Evolutionary conservation across 2,888 invertebrate genomes (phyloP), one percentile per base, ranked within the genome.

Genomic region (Andrena chrysosceles): DNA sequence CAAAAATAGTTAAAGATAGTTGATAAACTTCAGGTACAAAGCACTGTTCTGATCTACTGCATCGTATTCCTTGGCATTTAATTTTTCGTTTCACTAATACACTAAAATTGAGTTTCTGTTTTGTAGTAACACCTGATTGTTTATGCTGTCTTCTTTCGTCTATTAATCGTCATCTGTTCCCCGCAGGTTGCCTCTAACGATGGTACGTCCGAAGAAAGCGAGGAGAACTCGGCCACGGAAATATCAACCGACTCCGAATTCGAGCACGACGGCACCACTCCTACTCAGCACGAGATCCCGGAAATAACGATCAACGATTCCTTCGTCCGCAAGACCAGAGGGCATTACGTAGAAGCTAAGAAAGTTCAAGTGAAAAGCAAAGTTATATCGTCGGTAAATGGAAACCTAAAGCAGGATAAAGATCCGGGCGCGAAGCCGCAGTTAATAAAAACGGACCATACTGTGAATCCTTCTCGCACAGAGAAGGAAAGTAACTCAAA

Each of bases 191-290:
- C 96, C 87, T 96, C 96, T 80, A 96, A 96, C 89, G 96, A 96
- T 63, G 95, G 95, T 84, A 94, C 95, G 84, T 96, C 96, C 88
- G 96, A 96, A 90, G 96, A 96, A 86, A 96, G 96, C 89, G 96
- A 96, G 87, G 96, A 97, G 87, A 98, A 98, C 90, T 98, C 98
- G 7, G 98, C 97, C 2, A 98, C 98, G 0, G 98, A 98, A 95
- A 98, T 98, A 89, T 98, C 98, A 66, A 98, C 98, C 0, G 98
- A 98, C 94, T 98, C 98, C 33, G 98, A 98, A 94, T 98, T 98
- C 92, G 98, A 97, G 86, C 96, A 97, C 85, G 98, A 98, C 91
- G 97, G 96, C 73, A 94, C 95, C 59, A 96, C 95, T 0, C 97
- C 97, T 29, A 96, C 96, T 0, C 96, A 96, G 71, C 95, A 95